phyloP scores from a whole-genome alignment of 2,888 invertebrate species.

The Eupithecia pulchellata region DNA sequence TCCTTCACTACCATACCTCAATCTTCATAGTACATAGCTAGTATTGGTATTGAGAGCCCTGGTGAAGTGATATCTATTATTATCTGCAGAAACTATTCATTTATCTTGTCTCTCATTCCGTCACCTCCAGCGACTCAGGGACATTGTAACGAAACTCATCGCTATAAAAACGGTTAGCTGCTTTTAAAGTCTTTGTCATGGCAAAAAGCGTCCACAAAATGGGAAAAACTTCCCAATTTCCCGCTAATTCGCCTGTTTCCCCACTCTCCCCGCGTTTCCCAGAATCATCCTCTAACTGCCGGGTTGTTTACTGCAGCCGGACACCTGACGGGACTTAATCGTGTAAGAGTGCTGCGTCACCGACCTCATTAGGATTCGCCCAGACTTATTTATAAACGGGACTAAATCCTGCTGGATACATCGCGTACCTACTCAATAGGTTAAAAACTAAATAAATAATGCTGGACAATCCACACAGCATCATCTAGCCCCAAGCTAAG shows the following conservation, averaged over 20 bases:
- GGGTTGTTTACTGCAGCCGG: conserved; percentile 29
- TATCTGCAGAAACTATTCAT: no score
- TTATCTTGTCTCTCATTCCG: no score
- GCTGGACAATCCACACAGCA: no score
- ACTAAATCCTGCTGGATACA: neutral
- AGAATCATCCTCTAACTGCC: conserved; percentile 43
- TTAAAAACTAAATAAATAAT: no score
- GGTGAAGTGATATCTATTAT: no score
- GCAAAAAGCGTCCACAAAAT: neutral
- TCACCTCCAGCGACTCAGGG: neutral
- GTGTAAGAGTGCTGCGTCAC: conserved; percentile 28
- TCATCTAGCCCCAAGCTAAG: no score
- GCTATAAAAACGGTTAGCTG: neutral
- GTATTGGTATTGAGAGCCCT: no score
- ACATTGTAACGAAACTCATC: neutral
- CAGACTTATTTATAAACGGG: conserved; percentile 3
- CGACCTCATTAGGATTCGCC: conserved; percentile 19
- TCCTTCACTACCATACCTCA: no score
- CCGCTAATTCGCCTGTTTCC: conserved; percentile 40
- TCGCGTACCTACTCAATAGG: no score
- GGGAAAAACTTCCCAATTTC: conserved; percentile 26
- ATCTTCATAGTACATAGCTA: no score
- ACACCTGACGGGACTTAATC: conserved; percentile 37
- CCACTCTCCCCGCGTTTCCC: conserved; percentile 33
- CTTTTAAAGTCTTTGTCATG: neutral